These are phyloP conservation scores for Spongia lamella DNA, from an alignment of 37 sponge, comb jelly and placozoan species.

Conservation along the genomic window DNA sequence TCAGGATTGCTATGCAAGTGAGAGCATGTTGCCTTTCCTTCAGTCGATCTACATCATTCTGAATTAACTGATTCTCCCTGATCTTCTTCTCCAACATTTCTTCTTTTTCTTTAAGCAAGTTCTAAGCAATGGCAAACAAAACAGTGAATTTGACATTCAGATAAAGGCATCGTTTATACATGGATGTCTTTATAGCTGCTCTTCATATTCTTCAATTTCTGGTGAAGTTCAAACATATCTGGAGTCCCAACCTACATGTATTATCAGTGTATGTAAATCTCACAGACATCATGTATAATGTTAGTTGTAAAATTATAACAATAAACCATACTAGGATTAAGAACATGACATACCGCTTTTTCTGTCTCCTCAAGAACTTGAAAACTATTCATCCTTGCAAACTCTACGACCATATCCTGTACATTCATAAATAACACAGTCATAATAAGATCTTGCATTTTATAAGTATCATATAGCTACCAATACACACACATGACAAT, in stretches of 20 bases:
- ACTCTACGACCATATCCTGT: conserved; percentile 96
- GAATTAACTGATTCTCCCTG: conserved; percentile 66
- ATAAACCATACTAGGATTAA: conserved; percentile 5
- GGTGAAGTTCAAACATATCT: background rate
- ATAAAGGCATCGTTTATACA: no score
- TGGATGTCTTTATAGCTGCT: background rate
- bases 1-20: conserved; percentile 58
- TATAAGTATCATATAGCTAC: background rate
- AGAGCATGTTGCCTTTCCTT: conserved; percentile 58
- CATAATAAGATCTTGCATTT: background rate
- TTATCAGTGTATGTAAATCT: no score
- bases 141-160: no score
- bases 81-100: conserved; percentile 36
- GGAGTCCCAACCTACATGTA: background rate
- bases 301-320: background rate
- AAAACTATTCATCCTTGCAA: conserved; percentile 87
- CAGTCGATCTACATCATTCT: conserved; percentile 77
- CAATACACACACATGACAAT: background rate
- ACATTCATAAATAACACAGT: background rate
- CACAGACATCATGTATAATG: background rate
- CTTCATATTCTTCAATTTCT: conserved; percentile 12
- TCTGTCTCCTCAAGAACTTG: conserved; percentile 89
- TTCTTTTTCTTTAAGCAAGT: conserved; percentile 14
- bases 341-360: conserved; percentile 75
- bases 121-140: conserved; percentile 1